Evolutionary conservation across 2,113 vertebrate genomes (phyloP).

Genomic region (Odontesthes bonariensis): DNA sequence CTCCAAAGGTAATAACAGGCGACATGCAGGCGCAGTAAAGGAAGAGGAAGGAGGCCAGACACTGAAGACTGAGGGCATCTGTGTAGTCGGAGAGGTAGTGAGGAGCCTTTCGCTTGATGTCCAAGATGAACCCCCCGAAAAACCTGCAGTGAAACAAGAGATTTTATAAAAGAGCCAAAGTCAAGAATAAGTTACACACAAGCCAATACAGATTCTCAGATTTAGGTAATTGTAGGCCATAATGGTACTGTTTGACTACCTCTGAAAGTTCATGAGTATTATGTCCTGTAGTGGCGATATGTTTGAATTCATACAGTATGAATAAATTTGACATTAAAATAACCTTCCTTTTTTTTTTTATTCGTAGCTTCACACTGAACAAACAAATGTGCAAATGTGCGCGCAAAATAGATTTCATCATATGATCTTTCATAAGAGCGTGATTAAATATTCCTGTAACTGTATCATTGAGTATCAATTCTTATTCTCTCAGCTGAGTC

Average conservation of each 20-base stretch:
- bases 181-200: background rate
- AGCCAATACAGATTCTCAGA: background rate
- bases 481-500: background rate
- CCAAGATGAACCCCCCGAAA: slow-evolving; percentile 92
- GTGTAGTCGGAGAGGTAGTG: slow-evolving; percentile 97
- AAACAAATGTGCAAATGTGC: background rate
- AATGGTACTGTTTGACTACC: background rate
- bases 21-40: slow-evolving; percentile 99
- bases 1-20: slow-evolving; percentile 98
- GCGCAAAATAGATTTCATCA: background rate
- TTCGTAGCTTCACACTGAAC: background rate
- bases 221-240: background rate
- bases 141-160: slow-evolving; percentile 79
- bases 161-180: background rate
- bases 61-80: slow-evolving; percentile 96
- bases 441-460: background rate
- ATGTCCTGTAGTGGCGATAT: background rate
- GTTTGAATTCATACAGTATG: too few relatives aligned
- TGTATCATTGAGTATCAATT: background rate
- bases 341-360: background rate
- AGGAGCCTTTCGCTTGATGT: slow-evolving; percentile 96
- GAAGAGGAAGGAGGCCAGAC: slow-evolving; percentile 99
- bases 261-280: too few relatives aligned
- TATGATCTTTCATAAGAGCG: background rate
- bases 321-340: background rate